phyloP scores from a whole-genome alignment of 2,888 invertebrate species.

The Rotaria sp. region DNA sequence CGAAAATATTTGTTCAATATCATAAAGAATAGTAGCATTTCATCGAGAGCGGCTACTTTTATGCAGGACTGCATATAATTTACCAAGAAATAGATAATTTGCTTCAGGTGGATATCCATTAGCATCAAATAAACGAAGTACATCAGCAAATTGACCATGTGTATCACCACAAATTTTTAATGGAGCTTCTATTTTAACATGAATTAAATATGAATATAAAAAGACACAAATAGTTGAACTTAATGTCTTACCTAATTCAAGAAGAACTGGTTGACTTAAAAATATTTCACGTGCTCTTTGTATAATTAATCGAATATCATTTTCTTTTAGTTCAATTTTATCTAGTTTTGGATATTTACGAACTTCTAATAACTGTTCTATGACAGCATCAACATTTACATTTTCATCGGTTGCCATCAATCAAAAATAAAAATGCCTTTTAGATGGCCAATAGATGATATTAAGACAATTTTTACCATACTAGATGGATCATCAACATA shows the following conservation, averaged over 20 bases:
- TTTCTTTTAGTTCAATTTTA: not conserved
- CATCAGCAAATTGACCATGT: slow-evolving; percentile 59
- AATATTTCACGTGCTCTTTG: slow-evolving; percentile 51
- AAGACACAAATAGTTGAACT: not conserved
- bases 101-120: slow-evolving; percentile 59
- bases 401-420: slow-evolving; percentile 41
- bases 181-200: slow-evolving; percentile 48
- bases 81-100: slow-evolving; percentile 58
- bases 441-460: not conserved
- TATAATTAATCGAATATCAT: slow-evolving; percentile 6
- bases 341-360: slow-evolving; percentile 46
- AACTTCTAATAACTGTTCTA: slow-evolving; percentile 49
- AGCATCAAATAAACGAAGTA: slow-evolving; percentile 58
- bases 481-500: not conserved
- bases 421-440: not conserved
- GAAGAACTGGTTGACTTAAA: slow-evolving; percentile 58
- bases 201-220: too few species aligned
- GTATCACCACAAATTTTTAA: slow-evolving; percentile 60
- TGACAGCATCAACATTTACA: slow-evolving; percentile 49
- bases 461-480: not conserved
- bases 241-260: slow-evolving; percentile 52
- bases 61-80: not conserved
- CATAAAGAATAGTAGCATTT: too few species aligned
- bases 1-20: too few species aligned
- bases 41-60: too few species aligned